These are phyloP conservation scores for Eristalis tenax DNA, from an alignment of 2,888 invertebrate species.

Conservation along the genomic window DNA sequence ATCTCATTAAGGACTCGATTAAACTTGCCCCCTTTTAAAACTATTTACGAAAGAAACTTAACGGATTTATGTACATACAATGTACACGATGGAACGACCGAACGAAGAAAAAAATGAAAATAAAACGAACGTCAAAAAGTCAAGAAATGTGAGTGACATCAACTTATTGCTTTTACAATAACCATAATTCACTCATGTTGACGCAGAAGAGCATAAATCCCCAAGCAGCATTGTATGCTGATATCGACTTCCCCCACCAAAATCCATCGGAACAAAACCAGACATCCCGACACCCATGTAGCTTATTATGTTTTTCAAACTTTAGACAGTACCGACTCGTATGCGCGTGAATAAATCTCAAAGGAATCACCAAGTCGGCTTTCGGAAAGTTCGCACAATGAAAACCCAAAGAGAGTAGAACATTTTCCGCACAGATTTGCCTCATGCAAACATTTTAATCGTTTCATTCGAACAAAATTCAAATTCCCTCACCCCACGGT, in stretches of 20 bases:
- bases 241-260: not conserved
- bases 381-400: not conserved
- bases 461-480: constrained; percentile 46
- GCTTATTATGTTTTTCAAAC: not conserved
- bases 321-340: constrained; percentile 7
- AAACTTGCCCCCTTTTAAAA: too few relatives aligned
- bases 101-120: not conserved
- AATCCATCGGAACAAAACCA: not conserved
- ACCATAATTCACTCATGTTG: not conserved
- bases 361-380: constrained; percentile 2
- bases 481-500: constrained; percentile 13
- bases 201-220: not conserved
- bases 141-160: not conserved
- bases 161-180: not conserved
- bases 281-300: not conserved
- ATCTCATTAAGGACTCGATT: too few relatives aligned
- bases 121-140: not conserved
- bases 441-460: constrained; percentile 57
- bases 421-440: constrained; percentile 14
- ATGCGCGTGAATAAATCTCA: constrained; percentile 28
- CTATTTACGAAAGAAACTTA: too few relatives aligned
- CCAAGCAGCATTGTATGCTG: not conserved
- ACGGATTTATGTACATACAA: too few relatives aligned
- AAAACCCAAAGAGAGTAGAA: not conserved
- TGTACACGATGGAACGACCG: too few relatives aligned